phyloP scores from a whole-genome alignment of 2,888 invertebrate species.

The Xylota sylvarum region DNA sequence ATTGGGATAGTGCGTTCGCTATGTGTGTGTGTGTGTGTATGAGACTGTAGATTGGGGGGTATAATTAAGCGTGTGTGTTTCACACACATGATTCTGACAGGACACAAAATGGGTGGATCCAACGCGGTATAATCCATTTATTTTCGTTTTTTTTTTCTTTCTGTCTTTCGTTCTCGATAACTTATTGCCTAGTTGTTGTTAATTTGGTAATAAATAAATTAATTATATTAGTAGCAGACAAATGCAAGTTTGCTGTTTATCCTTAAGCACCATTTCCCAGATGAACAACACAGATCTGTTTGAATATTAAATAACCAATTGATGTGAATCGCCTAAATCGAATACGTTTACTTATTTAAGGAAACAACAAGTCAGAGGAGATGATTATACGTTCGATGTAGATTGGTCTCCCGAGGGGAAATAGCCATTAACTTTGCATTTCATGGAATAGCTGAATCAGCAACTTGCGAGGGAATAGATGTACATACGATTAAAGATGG shows the following conservation, averaged over 20 bases:
- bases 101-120: slow-evolving; percentile 51
- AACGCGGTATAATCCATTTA: slow-evolving; percentile 24
- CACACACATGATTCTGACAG: slow-evolving; percentile 40
- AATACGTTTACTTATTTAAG: slow-evolving; percentile 4
- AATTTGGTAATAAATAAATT: slow-evolving; percentile 41
- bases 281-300: slow-evolving; percentile 8
- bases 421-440: background rate
- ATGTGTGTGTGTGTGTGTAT: background rate
- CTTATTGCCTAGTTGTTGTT: slow-evolving; percentile 30
- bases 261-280: background rate
- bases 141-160: slow-evolving; percentile 3
- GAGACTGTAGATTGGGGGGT: background rate
- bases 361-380: background rate
- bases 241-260: slow-evolving; percentile 23
- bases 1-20: slow-evolving; percentile 4
- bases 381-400: background rate
- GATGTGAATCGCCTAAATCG: slow-evolving; percentile 12
- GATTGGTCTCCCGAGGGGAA: background rate
- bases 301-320: slow-evolving; percentile 21
- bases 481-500: no score
- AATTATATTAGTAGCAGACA: slow-evolving; percentile 24
- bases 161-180: background rate
- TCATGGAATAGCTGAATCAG: background rate
- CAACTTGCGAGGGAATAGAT: background rate
- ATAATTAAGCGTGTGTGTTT: slow-evolving; percentile 20